Evolutionary conservation across 2,113 vertebrate species (phyloP).

Genomic region (Microtus ochrogaster): DNA sequence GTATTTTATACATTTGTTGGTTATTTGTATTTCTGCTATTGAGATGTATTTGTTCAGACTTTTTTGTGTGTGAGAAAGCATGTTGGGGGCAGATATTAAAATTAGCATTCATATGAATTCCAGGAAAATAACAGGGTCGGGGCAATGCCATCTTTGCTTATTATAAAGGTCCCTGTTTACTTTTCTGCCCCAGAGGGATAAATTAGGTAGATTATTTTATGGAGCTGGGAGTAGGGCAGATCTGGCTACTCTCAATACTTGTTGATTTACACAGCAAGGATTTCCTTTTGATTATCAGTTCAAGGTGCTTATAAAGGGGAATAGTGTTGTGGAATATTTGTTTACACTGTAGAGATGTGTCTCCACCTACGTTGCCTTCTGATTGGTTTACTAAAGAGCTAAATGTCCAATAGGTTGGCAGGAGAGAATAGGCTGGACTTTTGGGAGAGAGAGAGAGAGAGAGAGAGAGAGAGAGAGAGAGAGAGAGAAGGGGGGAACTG

Average conservation of each 20-base stretch:
- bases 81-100: background rate
- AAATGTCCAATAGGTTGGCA: background rate
- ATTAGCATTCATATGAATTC: background rate
- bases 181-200: background rate
- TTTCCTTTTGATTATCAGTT: conserved; percentile 47
- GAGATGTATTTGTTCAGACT: background rate
- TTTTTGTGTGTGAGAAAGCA: background rate
- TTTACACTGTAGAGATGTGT: background rate
- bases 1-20: background rate
- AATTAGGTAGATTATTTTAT: background rate
- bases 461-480: too few species aligned
- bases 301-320: conserved; percentile 2
- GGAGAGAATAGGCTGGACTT: background rate
- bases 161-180: background rate
- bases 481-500: background rate
- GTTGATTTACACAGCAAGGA: background rate
- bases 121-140: background rate
- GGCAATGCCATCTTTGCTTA: background rate
- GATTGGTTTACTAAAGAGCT: background rate
- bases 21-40: background rate
- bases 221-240: background rate
- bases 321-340: background rate
- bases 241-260: background rate
- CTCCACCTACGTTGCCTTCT: background rate
- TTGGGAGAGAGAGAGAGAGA: too few species aligned